phyloP scores from a whole-genome alignment of 2,888 invertebrate genomes.

The Pristionchus fissidentatus region DNA sequence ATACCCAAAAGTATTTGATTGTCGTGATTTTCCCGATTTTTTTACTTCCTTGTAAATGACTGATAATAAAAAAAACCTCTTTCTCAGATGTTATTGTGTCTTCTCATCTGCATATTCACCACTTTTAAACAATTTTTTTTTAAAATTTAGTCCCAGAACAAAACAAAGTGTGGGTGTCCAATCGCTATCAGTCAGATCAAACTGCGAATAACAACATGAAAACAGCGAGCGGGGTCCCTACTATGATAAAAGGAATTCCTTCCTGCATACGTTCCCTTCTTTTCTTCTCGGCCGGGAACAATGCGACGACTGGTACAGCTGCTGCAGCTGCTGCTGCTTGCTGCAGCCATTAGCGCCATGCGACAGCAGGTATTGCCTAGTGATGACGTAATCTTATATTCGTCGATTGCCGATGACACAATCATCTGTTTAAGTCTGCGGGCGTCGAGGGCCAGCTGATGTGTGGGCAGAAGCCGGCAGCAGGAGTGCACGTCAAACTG shows the following conservation, averaged over 20 bases:
- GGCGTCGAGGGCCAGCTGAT: conserved; percentile 61
- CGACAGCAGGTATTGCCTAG: not conserved
- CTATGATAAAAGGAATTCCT: not conserved
- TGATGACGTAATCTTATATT: too few relatives aligned
- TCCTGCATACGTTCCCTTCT: not conserved
- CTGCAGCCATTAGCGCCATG: not conserved
- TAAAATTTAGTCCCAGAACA: too few relatives aligned
- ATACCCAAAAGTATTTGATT: too few relatives aligned
- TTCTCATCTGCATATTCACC: too few relatives aligned
- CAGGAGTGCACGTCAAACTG: conserved; percentile 63
- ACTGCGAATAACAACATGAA: not conserved
- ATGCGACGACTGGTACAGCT: conserved; percentile 1
- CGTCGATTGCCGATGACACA: not conserved
- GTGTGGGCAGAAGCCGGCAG: conserved; percentile 62
- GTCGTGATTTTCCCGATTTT: too few relatives aligned
- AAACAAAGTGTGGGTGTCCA: too few relatives aligned
- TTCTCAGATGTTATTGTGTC: too few relatives aligned
- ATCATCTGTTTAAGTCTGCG: conserved; percentile 55
- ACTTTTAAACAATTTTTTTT: too few relatives aligned
- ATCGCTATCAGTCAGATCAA: not conserved
- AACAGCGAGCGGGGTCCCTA: not conserved
- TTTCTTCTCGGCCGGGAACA: not conserved
- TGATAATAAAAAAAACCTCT: too few relatives aligned
- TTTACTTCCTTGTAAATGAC: too few relatives aligned
- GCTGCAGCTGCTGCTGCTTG: not conserved